Evolutionary conservation across 2,888 invertebrate genomes (phyloP).

Genomic region (Sarcophaga caerulescens): DNA sequence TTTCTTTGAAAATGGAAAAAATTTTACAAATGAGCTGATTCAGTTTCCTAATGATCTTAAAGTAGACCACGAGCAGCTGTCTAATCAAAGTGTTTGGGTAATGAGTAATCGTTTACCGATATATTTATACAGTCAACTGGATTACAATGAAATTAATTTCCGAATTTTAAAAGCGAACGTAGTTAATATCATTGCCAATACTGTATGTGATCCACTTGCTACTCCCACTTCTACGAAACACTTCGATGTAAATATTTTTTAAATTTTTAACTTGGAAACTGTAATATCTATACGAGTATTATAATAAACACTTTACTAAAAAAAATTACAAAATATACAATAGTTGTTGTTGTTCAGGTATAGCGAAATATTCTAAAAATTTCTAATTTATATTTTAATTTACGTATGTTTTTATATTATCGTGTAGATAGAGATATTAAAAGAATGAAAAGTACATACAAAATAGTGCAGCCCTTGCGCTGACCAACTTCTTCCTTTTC

Average conservation of each 20-base stretch:
- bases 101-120: constrained; percentile 89
- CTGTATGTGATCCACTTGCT: constrained; percentile 86
- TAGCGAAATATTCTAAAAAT: no score
- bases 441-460: no score
- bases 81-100: constrained; percentile 87
- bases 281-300: no score
- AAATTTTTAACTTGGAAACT: no score
- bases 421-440: no score
- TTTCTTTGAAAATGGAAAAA: constrained; percentile 48
- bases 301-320: no score
- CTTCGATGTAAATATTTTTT: neutral
- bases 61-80: constrained; percentile 84
- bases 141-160: constrained; percentile 87
- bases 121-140: constrained; percentile 86
- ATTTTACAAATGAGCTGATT: constrained; percentile 81
- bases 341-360: no score
- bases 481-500: no score
- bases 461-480: no score
- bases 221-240: neutral
- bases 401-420: no score
- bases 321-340: no score
- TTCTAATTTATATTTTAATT: no score
- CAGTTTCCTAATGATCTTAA: constrained; percentile 92
- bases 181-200: constrained; percentile 84
- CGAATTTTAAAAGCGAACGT: constrained; percentile 87